Evolutionary conservation across 2,797 vertebrate genomes (phyloP).

Genomic region (Eleutherodactylus coqui): DNA sequence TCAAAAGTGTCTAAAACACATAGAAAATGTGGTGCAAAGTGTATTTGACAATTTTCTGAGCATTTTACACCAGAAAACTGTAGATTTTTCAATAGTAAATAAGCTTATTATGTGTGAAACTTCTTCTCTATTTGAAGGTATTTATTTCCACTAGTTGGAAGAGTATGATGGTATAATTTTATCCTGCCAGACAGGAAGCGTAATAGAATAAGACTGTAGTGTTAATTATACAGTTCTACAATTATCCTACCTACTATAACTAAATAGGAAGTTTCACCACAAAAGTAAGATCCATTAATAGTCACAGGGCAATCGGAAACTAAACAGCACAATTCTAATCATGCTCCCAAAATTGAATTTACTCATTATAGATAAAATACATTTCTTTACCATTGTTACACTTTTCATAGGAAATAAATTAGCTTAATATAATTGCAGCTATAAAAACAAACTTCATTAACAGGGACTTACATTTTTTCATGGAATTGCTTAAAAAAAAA

Average conservation of each 20-base stretch:
- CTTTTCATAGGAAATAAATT: conserved; percentile 23
- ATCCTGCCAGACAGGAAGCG: background rate
- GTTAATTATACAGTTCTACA: conserved; percentile 37
- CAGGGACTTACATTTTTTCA: background rate
- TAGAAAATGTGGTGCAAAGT: too few relatives aligned
- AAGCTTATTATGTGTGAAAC: too few relatives aligned
- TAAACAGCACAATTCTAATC: conserved; percentile 37
- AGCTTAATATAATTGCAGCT: conserved; percentile 37
- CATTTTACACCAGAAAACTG: too few relatives aligned
- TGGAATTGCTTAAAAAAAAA: background rate
- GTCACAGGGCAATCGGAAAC: conserved; percentile 16
- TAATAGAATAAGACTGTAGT: conserved; percentile 19
- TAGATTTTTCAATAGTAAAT: too few relatives aligned
- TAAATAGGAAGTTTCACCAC: conserved; percentile 18
- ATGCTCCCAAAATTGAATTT: conserved; percentile 38
- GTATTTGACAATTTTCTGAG: too few relatives aligned
- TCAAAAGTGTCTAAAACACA: too few relatives aligned
- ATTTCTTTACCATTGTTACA: conserved; percentile 30
- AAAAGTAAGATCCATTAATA: conserved; percentile 39
- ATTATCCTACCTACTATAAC: conserved; percentile 38
- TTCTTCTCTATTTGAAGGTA: background rate
- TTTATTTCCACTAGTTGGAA: background rate
- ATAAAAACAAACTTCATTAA: conserved; percentile 41
- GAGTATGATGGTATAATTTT: conserved; percentile 16
- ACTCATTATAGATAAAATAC: conserved; percentile 45